Evolutionary conservation across 2,797 vertebrate species (phyloP), one percentile per base, ranked within the genome.

Genomic region (Merluccius polli): DNA sequence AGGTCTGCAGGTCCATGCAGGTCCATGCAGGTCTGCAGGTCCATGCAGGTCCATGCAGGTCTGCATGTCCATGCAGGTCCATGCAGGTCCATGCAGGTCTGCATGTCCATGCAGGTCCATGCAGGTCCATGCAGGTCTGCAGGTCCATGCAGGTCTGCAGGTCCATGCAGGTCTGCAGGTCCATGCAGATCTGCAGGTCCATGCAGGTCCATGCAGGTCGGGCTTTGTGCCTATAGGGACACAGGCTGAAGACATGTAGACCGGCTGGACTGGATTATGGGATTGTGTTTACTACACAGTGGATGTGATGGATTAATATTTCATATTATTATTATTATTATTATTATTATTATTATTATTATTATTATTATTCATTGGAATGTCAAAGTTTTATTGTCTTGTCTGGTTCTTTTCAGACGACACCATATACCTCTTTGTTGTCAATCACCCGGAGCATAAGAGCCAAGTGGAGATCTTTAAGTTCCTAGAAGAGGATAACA

Each of bases 391-490:
- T 35, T 77, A 24, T 27, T 78, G 11, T 41, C 36, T 80, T n/a
- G 52, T 59, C 52, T 59, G 52, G 52, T 59, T 10, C 1, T 59
- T 74, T 38, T 73, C 88, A 98, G 97, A 97, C 33, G 85, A 91
- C 65, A 82, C 90, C 0, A 84, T 96, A 32, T 96, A 97, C 85
- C 92, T 99, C 52, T 98, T 96, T 77, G 94, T 97, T 77, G 95
- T 97, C 75, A 99, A 92, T 92, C 97, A 99, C 83, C 96, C 97
- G 78, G 65, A 94, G 33, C 79, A 83, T 72, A 91, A 90, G 72
- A 94, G 93, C 86, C 95, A 95, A 2, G 90, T 99, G n/a, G 97
- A 99, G 80, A 74, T 96, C 77, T 99, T 99, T 85, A 92, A 82
- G 80, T 97, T 94, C 87, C 75, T 92, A n/a, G 94, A 96, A 73